Percentiles rank a stretch among this genome's conserved stretches.
Conservation (phyloP, 2,797 vertebrate species). For the Lepilemur septentrionalis region DNA sequence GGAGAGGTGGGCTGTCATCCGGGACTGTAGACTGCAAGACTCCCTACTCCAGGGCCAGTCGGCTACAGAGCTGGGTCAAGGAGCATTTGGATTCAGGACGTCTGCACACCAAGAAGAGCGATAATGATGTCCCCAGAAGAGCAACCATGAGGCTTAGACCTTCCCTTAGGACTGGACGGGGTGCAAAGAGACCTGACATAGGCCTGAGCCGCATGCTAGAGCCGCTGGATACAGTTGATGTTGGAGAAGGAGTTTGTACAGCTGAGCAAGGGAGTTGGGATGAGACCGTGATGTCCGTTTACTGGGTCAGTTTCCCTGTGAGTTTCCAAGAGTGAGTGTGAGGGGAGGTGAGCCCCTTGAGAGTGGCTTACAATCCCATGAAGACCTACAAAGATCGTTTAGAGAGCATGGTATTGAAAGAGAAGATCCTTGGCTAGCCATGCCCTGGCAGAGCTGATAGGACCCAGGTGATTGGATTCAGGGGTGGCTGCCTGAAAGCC, state of each 20-base stretch:
- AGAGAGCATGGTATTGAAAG: background rate
- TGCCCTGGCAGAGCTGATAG: background rate
- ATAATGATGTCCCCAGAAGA: background rate
- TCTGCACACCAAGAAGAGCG: background rate
- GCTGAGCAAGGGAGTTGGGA: background rate
- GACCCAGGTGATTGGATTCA: background rate
- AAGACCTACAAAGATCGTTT: background rate
- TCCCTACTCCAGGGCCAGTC: background rate
- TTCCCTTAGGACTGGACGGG: background rate
- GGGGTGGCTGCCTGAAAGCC: background rate
- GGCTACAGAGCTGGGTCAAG: background rate
- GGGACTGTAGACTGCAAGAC: too few species aligned
- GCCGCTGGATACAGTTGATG: rapidly evolving
- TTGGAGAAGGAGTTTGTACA: background rate
- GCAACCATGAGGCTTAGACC: background rate
- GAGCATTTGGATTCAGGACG: background rate
- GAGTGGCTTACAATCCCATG: background rate
- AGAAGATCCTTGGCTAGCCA: background rate
- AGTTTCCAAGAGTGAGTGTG: background rate
- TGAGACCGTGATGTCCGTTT: rapidly evolving
- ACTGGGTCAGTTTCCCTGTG: background rate
- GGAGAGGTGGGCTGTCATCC: background rate
- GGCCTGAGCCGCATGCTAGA: rapidly evolving
- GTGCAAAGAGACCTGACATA: rapidly evolving
- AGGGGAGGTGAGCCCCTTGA: background rate